Evolutionary conservation across 92 coral and sea anemone species (phyloP).

Genomic region (Paramuricea clavata): DNA sequence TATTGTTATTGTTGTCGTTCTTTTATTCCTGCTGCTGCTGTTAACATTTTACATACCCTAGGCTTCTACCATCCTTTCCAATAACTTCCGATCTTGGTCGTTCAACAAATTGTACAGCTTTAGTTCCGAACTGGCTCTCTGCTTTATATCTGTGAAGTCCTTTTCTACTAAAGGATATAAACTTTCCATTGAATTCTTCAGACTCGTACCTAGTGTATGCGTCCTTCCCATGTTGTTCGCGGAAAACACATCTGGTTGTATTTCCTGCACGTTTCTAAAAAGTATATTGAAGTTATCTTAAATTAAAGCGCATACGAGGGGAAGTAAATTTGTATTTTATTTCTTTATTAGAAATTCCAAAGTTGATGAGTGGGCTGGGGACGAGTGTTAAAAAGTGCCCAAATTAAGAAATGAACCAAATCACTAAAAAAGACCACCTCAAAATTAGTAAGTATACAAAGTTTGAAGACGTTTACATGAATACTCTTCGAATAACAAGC

Average conservation of each 20-base stretch:
- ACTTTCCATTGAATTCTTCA: slow-evolving; percentile 66
- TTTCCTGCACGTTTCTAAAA: slow-evolving; percentile 33
- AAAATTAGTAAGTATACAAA: too few species aligned
- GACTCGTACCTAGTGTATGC: slow-evolving; percentile 91
- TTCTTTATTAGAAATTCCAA: too few species aligned
- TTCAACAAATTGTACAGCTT: slow-evolving; percentile 91
- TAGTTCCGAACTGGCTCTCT: slow-evolving; percentile 51
- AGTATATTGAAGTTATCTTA: background rate
- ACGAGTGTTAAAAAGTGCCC: too few species aligned
- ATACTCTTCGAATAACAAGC: too few species aligned
- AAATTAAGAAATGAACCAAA: too few species aligned
- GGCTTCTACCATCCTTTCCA: background rate
- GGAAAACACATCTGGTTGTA: slow-evolving; percentile 73
- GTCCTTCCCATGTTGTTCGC: slow-evolving; percentile 81
- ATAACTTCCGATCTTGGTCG: slow-evolving; percentile 68
- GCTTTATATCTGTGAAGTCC: slow-evolving; percentile 57
- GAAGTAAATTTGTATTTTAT: too few species aligned
- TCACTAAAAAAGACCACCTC: too few species aligned
- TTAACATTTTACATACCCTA: background rate
- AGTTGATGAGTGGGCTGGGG: too few species aligned
- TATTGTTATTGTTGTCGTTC: too few species aligned
- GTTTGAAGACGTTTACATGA: too few species aligned
- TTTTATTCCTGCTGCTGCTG: too few species aligned
- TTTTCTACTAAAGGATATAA: slow-evolving; percentile 82
- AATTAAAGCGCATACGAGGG: background rate